phyloP scores from a whole-genome alignment of 1,140 invertebrate genomes.

The Ostrea denselamellosa region DNA sequence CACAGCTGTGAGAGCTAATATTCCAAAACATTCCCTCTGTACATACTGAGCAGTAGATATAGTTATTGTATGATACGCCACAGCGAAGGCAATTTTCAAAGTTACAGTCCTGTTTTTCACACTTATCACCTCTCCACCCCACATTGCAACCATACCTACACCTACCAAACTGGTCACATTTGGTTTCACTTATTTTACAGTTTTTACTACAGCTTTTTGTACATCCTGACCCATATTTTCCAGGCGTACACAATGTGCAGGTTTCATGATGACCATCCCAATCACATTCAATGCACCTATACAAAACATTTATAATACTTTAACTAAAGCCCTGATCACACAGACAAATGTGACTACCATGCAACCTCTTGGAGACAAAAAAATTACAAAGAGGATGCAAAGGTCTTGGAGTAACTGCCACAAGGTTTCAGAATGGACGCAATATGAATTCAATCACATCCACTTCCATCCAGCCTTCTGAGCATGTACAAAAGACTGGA shows the following conservation, averaged over 20 bases:
- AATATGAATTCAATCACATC: no score
- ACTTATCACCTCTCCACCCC: slow-evolving; percentile 32
- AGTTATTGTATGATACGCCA: neutral
- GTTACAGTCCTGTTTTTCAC: slow-evolving; percentile 43
- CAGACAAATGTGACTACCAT: neutral
- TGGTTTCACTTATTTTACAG: slow-evolving; percentile 22
- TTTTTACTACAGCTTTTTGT: slow-evolving; percentile 41
- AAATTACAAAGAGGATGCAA: no score
- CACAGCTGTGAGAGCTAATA: slow-evolving; percentile 1
- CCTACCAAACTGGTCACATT: slow-evolving; percentile 42
- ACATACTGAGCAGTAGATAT: slow-evolving; percentile 44
- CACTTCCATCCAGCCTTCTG: no score
- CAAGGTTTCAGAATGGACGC: no score
- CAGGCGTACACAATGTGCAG: slow-evolving; percentile 46
- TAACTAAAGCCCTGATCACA: neutral
- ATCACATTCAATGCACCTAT: slow-evolving; percentile 43
- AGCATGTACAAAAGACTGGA: no score
- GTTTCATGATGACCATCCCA: neutral
- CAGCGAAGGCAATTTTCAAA: slow-evolving; percentile 42
- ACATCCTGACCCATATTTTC: slow-evolving; percentile 45
- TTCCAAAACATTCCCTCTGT: slow-evolving; percentile 40
- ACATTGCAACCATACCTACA: slow-evolving; percentile 45
- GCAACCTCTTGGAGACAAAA: no score
- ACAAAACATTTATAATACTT: neutral
- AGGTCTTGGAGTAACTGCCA: no score